Evolutionary conservation across 1,140 invertebrate genomes (phyloP).

Genomic region (Zaprionus gabonicus): DNA sequence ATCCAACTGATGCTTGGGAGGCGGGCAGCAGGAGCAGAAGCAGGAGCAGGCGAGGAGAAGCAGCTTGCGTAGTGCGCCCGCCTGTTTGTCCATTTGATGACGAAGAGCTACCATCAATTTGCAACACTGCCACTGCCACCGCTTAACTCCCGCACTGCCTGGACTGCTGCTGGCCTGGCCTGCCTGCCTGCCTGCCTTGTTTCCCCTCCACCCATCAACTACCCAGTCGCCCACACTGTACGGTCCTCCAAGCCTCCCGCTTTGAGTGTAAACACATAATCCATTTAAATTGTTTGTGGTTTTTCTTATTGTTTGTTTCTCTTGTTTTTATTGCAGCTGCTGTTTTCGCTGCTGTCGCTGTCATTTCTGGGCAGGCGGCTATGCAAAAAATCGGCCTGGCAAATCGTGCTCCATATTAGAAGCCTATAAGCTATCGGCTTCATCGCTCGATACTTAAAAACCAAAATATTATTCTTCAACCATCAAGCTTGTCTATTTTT

Average conservation of each 20-base stretch:
- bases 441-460: constrained; percentile 30
- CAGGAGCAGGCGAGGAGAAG: constrained; percentile 1
- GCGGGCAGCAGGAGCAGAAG: not conserved
- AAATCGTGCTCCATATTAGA: constrained; percentile 44
- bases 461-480: constrained; percentile 22
- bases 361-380: constrained; percentile 41
- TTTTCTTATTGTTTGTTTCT: constrained; percentile 76
- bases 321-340: constrained; percentile 55
- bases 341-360: constrained; percentile 53
- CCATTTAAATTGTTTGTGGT: constrained; percentile 80
- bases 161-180: not conserved
- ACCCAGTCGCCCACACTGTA: constrained; percentile 28
- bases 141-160: constrained; percentile 13
- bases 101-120: constrained; percentile 62
- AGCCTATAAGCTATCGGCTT: constrained; percentile 23
- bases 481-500: constrained; percentile 13
- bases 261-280: constrained; percentile 79
- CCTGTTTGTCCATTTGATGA: constrained; percentile 59
- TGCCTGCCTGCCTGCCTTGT: constrained; percentile 34
- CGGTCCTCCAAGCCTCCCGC: constrained; percentile 35
- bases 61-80: constrained; percentile 27
- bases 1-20: constrained; percentile 42
- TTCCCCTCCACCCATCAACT: constrained; percentile 9
- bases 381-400: constrained; percentile 31
- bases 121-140: constrained; percentile 39